Evolutionary conservation across 2,113 vertebrate genomes (phyloP).

Genomic region (Alethe castanea): DNA sequence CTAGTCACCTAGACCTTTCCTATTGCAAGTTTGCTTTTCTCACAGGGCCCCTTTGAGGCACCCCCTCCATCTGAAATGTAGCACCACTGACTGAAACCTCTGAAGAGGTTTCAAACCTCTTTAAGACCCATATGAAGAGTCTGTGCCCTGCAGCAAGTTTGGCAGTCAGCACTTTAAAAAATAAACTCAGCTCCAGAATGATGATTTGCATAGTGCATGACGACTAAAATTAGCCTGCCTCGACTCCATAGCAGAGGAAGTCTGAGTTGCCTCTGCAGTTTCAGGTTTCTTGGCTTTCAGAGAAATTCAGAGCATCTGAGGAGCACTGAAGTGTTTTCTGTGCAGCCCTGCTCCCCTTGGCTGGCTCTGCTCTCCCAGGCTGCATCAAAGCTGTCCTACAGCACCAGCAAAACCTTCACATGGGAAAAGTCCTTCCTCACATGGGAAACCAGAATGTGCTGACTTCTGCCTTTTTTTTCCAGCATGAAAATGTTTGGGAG

Average conservation of each 20-base stretch:
- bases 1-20: background rate
- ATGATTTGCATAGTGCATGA: slow-evolving; percentile 15
- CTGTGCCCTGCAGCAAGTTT: background rate
- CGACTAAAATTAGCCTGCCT: slow-evolving; percentile 53
- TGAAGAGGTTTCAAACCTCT: background rate
- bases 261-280: background rate
- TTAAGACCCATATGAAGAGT: background rate
- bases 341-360: background rate
- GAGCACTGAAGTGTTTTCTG: background rate
- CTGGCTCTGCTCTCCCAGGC: background rate
- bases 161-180: slow-evolving; percentile 35
- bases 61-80: background rate
- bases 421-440: background rate
- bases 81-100: background rate
- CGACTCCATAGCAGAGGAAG: background rate
- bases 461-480: background rate
- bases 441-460: background rate
- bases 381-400: background rate
- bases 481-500: background rate
- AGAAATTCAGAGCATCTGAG: background rate
- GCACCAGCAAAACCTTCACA: background rate
- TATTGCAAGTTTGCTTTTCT: background rate
- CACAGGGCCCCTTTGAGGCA: background rate
- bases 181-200: background rate
- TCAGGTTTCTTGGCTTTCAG: slow-evolving; percentile 36